Evolutionary conservation across 1,140 invertebrate genomes (phyloP), one percentile per base, ranked within the genome.

Genomic region (Eumeta japonica): DNA sequence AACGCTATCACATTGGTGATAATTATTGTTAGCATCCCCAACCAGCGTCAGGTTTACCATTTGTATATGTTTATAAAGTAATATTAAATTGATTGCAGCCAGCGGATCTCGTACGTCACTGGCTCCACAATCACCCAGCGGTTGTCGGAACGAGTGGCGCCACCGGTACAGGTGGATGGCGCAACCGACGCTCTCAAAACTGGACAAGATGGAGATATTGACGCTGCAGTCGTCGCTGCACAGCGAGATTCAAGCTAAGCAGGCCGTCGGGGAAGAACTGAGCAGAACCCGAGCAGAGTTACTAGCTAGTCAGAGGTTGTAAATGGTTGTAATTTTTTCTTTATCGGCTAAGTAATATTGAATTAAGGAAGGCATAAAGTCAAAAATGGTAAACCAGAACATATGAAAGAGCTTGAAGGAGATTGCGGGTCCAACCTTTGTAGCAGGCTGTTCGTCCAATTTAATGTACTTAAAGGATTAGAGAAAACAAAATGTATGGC

Each of bases 181-280:
- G 94, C 27, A 97, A 98, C 72, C 79, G 96, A n/a, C 83, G 96
- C 46, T 97, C 94, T 13, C 94, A 97, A 66, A 97, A 62, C 79
- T 98, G 11, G 95, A 98, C 64, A 98, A 98, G 79, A 98, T 98
- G 92, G 95, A 98, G 64, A 78, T 98, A 18, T 80, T 98, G 5
- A 97, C 95, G 63, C 77, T 98, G n/a, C 96, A 99, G 65, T 96
- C 93, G 44, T 93, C 90, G 34, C 78, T 99, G 11, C 91, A 98
- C 63, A 94, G 91, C 35, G 97, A 99, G 81, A 97, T 99, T 46
- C 93, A 97, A 77, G 96, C 96, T 4, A 99, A 99, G 72, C 91
- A 96, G 65, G 83, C 87, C 3, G 94, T 98, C 39, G 89, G 86
- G 20, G 94, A 97, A 70, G 95, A 98, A 70, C 80, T 98, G 0